phyloP scores from a whole-genome alignment of 2,888 invertebrate genomes.

The Anthophora plumipes region DNA sequence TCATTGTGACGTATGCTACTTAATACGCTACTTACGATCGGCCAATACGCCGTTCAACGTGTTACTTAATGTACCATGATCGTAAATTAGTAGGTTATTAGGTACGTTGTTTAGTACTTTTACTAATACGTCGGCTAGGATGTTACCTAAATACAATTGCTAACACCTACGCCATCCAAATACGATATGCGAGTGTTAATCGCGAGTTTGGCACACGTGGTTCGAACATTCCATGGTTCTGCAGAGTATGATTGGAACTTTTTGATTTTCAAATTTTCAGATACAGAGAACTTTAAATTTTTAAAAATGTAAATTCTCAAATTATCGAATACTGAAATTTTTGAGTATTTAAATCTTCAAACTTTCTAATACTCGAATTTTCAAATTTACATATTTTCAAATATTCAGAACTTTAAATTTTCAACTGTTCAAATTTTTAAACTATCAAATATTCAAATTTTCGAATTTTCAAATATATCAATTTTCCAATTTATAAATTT shows the following conservation, averaged over 20 bases:
- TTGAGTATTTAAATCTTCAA: too few relatives aligned
- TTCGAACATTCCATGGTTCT: too few relatives aligned
- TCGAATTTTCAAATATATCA: background rate
- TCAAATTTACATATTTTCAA: background rate
- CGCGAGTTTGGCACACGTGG: too few relatives aligned
- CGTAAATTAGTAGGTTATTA: background rate
- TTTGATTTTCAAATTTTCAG: too few relatives aligned
- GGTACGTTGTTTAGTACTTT: background rate
- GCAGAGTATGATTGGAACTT: too few relatives aligned
- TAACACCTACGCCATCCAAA: too few relatives aligned
- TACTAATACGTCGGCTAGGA: background rate
- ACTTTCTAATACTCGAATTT: background rate
- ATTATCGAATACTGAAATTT: too few relatives aligned
- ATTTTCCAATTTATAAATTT: background rate
- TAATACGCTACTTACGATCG: background rate
- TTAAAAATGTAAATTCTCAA: too few relatives aligned
- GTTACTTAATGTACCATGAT: background rate
- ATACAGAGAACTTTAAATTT: too few relatives aligned
- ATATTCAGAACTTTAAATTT: background rate
- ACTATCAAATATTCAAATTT: background rate
- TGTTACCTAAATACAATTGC: too few relatives aligned
- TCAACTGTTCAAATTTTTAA: background rate
- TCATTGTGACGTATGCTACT: background rate
- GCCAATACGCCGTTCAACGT: background rate
- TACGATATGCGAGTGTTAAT: too few relatives aligned